Evolutionary conservation across 2,888 invertebrate species (phyloP).

Genomic region (Cantharis lateralis): DNA sequence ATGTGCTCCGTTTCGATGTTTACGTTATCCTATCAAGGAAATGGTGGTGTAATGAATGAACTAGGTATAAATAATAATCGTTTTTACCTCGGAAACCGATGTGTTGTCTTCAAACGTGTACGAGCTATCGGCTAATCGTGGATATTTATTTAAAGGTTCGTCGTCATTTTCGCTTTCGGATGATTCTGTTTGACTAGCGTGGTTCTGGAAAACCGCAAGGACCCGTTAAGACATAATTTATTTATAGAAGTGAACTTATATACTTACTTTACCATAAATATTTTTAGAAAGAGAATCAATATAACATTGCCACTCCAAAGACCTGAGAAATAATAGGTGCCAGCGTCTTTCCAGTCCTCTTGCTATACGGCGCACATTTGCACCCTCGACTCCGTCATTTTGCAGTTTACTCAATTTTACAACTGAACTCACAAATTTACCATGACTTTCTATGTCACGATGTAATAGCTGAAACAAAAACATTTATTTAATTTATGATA

Average conservation of each 20-base stretch:
- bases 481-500: constrained; percentile 18
- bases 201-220: constrained; percentile 59
- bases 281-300: constrained; percentile 79
- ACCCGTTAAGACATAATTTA: constrained; percentile 8
- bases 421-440: constrained; percentile 79
- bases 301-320: constrained; percentile 91
- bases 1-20: constrained; percentile 3
- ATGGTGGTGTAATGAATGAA: background rate
- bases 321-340: constrained; percentile 86
- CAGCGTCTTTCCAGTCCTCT: constrained; percentile 83
- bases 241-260: background rate
- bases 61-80: background rate
- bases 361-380: constrained; percentile 59
- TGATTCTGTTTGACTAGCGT: constrained; percentile 52
- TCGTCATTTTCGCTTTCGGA: constrained; percentile 73
- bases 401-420: constrained; percentile 72
- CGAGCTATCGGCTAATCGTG: constrained; percentile 59
- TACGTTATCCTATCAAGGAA: constrained; percentile 3
- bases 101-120: background rate
- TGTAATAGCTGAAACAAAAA: constrained; percentile 78
- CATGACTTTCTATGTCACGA: constrained; percentile 90
- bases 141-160: constrained; percentile 76
- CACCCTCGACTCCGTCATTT: constrained; percentile 57
- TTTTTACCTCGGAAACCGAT: constrained; percentile 12
- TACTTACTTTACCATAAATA: constrained; percentile 60